Evolutionary conservation across 2,888 invertebrate genomes (phyloP).

Genomic region (Tridacna gigas): DNA sequence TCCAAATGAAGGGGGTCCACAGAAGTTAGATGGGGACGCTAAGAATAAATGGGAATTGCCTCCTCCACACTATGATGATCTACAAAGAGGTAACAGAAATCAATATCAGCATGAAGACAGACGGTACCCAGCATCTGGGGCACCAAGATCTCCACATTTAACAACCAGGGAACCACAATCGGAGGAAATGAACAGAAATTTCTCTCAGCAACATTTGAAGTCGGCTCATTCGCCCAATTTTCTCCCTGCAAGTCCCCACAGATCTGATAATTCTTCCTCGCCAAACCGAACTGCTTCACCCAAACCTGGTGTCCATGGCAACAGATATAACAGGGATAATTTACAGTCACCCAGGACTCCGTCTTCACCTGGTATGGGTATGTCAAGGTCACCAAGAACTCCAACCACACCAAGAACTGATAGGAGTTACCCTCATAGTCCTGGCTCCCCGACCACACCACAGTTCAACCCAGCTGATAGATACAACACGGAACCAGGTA

Average conservation of each 20-base stretch:
- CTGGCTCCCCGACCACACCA: constrained; percentile 1
- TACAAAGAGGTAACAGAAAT: constrained; percentile 10
- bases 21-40: constrained; percentile 18
- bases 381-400: constrained; percentile 22
- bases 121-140: neutral
- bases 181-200: neutral
- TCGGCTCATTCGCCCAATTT: constrained; percentile 12
- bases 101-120: constrained; percentile 38
- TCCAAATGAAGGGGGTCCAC: constrained; percentile 43
- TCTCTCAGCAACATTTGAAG: constrained; percentile 16
- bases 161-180: neutral
- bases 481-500: constrained; percentile 37
- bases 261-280: constrained; percentile 14
- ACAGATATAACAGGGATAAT: constrained; percentile 4
- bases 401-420: neutral
- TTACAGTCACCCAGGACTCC: constrained; percentile 14
- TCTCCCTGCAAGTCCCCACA: neutral
- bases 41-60: neutral
- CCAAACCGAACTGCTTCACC: constrained; percentile 4
- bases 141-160: constrained; percentile 15
- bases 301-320: neutral
- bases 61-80: constrained; percentile 25
- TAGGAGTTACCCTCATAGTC: neutral
- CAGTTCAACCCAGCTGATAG: constrained; percentile 14
- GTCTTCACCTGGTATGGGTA: neutral